A percentile compares a stretch with the other conserved stretches of the same genome.
Evolutionary conservation across 2,113 vertebrate species (phyloP).

Genomic region (Casuarius casuarius): DNA sequence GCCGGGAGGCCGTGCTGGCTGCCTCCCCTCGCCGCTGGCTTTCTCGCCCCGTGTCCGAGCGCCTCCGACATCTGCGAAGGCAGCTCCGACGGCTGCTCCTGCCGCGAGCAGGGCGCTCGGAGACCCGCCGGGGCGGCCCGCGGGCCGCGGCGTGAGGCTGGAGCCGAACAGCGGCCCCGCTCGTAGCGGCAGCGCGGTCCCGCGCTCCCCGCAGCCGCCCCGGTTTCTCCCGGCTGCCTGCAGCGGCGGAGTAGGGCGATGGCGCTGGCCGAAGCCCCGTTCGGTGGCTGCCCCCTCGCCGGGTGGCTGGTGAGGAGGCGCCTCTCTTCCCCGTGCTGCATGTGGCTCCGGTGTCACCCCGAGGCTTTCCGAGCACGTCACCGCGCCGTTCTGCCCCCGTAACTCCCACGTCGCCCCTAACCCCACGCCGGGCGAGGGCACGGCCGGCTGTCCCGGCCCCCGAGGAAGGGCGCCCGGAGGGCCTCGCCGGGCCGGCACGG

Average conservation of each 20-base stretch:
- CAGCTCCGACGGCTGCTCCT: not conserved
- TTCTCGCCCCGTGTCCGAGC: accelerated
- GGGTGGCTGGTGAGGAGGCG: not conserved
- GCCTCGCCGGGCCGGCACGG: not conserved
- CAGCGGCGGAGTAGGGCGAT: not conserved
- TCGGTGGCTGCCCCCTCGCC: accelerated
- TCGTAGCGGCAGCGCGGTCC: not conserved
- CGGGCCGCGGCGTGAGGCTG: not conserved
- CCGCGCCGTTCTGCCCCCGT: not conserved
- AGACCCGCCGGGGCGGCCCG: too few relatives aligned
- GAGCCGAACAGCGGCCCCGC: not conserved
- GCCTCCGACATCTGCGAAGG: too few relatives aligned
- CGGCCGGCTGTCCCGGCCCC: not conserved
- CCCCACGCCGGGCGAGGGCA: too few relatives aligned
- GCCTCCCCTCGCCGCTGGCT: accelerated
- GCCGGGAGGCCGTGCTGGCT: accelerated
- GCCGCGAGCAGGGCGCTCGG: too few relatives aligned
- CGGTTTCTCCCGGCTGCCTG: accelerated
- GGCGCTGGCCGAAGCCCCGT: accelerated
- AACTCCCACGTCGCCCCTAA: not conserved
- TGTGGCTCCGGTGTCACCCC: not conserved
- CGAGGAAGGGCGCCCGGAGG: not conserved
- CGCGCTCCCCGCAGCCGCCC: accelerated
- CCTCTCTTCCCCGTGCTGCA: not conserved
- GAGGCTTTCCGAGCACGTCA: not conserved